Conservation (phyloP, 2,797 vertebrate genomes). For the Cheirogaleus major region DNA sequence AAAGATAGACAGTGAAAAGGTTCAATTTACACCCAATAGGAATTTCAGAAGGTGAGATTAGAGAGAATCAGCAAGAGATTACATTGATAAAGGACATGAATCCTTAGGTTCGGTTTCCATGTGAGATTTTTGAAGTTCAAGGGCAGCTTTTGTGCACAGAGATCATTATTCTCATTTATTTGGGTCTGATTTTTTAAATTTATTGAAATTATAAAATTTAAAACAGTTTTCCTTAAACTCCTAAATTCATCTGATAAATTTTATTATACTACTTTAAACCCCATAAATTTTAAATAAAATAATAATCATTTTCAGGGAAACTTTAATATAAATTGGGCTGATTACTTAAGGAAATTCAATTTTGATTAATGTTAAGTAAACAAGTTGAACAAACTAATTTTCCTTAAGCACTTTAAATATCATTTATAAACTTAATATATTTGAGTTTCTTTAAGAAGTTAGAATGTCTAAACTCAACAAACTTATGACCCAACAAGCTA, state of each 20-base stretch:
- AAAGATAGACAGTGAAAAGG: not conserved
- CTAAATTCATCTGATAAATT: not conserved
- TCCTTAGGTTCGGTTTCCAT: not conserved
- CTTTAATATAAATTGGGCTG: slow-evolving; percentile 21
- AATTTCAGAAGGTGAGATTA: not conserved
- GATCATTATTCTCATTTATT: not conserved
- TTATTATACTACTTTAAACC: not conserved
- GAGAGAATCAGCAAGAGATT: not conserved
- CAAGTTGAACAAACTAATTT: slow-evolving; percentile 26
- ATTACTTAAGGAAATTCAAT: slow-evolving; percentile 42
- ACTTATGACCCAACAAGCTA: not conserved
- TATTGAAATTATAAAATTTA: not conserved
- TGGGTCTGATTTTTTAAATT: not conserved
- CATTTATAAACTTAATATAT: slow-evolving; percentile 26
- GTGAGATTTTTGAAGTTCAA: slow-evolving; percentile 3
- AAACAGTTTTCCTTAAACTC: not conserved
- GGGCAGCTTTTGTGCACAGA: not conserved
- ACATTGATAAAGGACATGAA: not conserved
- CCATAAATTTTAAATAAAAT: not conserved
- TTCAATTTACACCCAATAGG: not conserved
- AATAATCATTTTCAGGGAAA: slow-evolving; percentile 25
- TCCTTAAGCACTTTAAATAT: slow-evolving; percentile 43
- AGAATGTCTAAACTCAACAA: slow-evolving; percentile 18
- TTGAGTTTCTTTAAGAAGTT: slow-evolving; percentile 50
- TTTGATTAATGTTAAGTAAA: slow-evolving; percentile 54